phyloP scores from a whole-genome alignment of 2,797 vertebrate genomes.

The Remorina albescens region DNA sequence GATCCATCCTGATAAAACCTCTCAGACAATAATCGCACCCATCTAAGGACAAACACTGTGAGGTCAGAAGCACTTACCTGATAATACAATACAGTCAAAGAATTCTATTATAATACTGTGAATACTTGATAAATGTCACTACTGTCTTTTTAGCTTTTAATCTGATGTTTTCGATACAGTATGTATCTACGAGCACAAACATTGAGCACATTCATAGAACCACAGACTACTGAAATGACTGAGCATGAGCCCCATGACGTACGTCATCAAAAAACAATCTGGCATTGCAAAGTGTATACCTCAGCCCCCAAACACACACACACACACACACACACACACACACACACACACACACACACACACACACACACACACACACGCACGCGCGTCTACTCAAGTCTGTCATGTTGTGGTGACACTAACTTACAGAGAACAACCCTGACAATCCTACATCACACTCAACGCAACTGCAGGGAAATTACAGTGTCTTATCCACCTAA shows the following conservation, averaged over 20 bases:
- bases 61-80: not conserved
- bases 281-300: conserved; percentile 38
- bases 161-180: not conserved
- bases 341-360: not conserved
- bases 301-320: conserved; percentile 5
- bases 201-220: conserved; percentile 14
- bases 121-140: not conserved
- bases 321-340: conserved; percentile 8
- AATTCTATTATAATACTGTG: too few species aligned
- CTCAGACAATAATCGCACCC: not conserved
- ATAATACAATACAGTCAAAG: not conserved
- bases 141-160: not conserved
- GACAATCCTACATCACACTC: not conserved
- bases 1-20: not conserved
- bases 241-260: conserved; percentile 61
- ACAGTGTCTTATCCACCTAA: not conserved
- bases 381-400: conserved; percentile 14
- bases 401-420: conserved; percentile 32
- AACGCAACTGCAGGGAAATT: not conserved
- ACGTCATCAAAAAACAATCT: conserved; percentile 63
- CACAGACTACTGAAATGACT: conserved; percentile 66
- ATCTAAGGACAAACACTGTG: not conserved
- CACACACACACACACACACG: conserved; percentile 8
- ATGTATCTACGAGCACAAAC: not conserved
- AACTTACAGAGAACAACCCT: conserved; percentile 32